Base-by-base conservation (phyloP, 2,797 vertebrate genomes). In the Phaenicophaeus curvirostris region DNA sequence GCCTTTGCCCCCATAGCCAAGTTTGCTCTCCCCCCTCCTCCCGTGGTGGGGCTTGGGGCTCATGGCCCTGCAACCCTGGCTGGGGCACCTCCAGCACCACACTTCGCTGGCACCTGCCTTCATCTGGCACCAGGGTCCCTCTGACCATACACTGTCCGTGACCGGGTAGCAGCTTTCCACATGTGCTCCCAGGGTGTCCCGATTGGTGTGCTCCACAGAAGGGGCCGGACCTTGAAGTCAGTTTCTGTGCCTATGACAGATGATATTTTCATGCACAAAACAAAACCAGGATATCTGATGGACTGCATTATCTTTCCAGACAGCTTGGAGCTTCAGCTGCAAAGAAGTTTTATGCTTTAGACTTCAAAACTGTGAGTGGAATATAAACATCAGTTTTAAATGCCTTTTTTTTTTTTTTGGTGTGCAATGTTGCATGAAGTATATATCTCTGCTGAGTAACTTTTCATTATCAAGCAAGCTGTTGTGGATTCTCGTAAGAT, bases 241-340 rank as follows among this genome's bases (percentile, higher is more conserved):
- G 87, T 93, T 76, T 78, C 95, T 69, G 82, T 89, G 93, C 80
- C 94, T 97, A 88, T 97, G 95, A 97, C 97, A 98, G 93, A 95
- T 97, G 94, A 92, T 95, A 96, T 95, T 96, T 96, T 97, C 86
- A 97, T 93, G 91, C 95, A 88, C 83, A 96, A 97, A 98, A 96
- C 94, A 95, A 97, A 93, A 74, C 90, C 96, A 94, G 94, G 92
- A 90, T 93, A 78, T 94, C 93, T 96, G 95, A 96, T 96, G 96
- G 90, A 89, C 92, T 87, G 90, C 93, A 83, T 94, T 96, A 93
- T 95, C 91, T 94, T 90, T 82, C 92, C 89, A 91, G 93, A 96
- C 87, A 81, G 77, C 96, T 94, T 90, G 96, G 96, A 96, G 91
- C 91, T 90, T 78, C 94, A 76, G 71, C 71, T 87, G 71, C 81